These are phyloP conservation scores for Numida meleagris DNA, from an alignment of 2,113 vertebrate genomes.

Conservation along the genomic window DNA sequence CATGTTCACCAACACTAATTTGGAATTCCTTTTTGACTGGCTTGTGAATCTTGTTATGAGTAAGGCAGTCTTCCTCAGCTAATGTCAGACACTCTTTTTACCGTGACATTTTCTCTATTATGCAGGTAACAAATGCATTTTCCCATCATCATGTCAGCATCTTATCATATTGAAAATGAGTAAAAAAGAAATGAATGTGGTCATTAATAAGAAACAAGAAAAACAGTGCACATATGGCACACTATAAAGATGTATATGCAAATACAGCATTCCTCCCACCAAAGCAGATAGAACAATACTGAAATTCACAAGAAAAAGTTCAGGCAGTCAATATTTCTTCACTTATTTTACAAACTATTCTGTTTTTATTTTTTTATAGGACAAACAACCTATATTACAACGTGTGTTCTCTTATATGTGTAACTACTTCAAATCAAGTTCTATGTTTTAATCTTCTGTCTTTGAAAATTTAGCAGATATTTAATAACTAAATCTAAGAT, in stretches of 20 bases:
- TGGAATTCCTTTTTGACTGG: background rate
- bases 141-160: background rate
- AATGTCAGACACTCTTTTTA: background rate
- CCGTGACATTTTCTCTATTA: background rate
- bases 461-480: background rate
- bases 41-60: background rate
- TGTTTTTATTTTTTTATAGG: background rate
- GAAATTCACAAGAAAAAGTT: background rate
- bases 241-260: background rate
- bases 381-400: background rate
- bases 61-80: background rate
- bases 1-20: background rate
- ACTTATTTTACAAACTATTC: background rate
- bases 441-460: background rate
- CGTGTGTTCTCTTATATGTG: background rate
- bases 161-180: background rate
- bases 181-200: background rate
- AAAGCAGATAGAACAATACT: background rate
- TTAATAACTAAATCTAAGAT: slow-evolving; percentile 20
- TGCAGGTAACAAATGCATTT: background rate
- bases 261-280: background rate
- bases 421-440: background rate
- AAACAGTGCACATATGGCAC: background rate
- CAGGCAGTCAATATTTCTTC: background rate
- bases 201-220: background rate